phyloP scores from a whole-genome alignment of 2,888 invertebrate genomes.

The Limenitis camilla region DNA sequence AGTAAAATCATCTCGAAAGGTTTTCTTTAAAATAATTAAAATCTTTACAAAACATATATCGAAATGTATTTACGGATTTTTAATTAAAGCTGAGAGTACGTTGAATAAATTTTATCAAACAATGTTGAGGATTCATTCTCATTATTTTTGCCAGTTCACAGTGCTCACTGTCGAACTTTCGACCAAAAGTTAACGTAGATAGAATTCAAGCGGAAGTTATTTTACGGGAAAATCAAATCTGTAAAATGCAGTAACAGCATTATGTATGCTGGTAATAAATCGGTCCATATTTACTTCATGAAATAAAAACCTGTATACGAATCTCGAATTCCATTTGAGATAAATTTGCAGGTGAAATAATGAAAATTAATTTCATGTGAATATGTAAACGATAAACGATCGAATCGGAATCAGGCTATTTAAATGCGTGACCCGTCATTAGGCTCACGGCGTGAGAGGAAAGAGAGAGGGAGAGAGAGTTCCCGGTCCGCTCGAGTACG shows the following conservation, averaged over 20 bases:
- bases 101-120: slow-evolving; percentile 1
- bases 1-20: neutral
- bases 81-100: neutral
- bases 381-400: slow-evolving; percentile 50
- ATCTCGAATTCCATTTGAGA: neutral
- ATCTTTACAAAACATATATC: neutral
- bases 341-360: slow-evolving; percentile 38
- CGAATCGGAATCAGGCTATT: slow-evolving; percentile 57
- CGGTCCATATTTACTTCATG: slow-evolving; percentile 10
- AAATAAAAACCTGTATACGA: slow-evolving; percentile 6
- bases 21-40: neutral
- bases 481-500: slow-evolving; percentile 45
- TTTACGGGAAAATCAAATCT: slow-evolving; percentile 8
- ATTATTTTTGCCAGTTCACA: slow-evolving; percentile 6
- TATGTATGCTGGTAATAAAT: slow-evolving; percentile 13
- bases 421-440: slow-evolving; percentile 71
- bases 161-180: neutral
- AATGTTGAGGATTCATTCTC: neutral
- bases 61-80: slow-evolving; percentile 1
- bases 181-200: slow-evolving; percentile 6
- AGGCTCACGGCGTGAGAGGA: slow-evolving; percentile 35
- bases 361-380: slow-evolving; percentile 42
- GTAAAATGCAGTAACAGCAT: slow-evolving; percentile 6
- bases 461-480: slow-evolving; percentile 23
- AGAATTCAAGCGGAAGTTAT: slow-evolving; percentile 5